Base-by-base conservation (phyloP, 1,140 invertebrate genomes). In the Protaetia brevitarsis region DNA sequence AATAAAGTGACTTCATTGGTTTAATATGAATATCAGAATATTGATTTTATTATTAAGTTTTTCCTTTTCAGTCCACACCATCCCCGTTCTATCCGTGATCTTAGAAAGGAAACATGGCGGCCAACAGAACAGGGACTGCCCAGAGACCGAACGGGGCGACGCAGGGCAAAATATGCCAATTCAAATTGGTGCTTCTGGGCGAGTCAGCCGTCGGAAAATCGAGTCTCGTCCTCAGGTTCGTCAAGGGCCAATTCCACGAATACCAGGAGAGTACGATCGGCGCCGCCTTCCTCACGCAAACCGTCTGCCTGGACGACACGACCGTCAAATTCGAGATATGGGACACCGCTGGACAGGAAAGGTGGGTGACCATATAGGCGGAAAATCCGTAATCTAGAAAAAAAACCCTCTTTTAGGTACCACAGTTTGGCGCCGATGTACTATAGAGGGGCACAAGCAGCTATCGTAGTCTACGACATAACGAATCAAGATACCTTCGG, bases 251-350 rank as follows among this genome's bases (percentile, higher is more conserved):
- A 83, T 99, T 99, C 80, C 97, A 99, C 81, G 98, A 99, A 82
- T 99, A 98, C 80, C 97, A 99, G 84, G 98, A 99, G 83, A 99
- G 96, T 85, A 99, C 98, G 72, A 99, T 99, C 83, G 98, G 98
- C 80, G 97, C 97, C 78, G 97, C 97, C 73, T 99, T 99, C 84
- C 86, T 99, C 72, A 99, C 97, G 78, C 97, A 99, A 85, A 99
- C 97, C 64, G 93, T 99, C 63, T 97, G 96, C 84, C 85, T 99
- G 82, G 97, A 99, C 81, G 97, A 99, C 79, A 96, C 93, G 64
- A 99, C 97, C 67, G 96, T 99, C 21, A 99, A 99, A 85, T 99
- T 99, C 85, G 97, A 99, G 86, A 99, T 99, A 75, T 99, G 97
- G 97, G 97, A 99, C 80, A 96, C 94, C 68, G 93, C 94, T 71